A percentile compares a stretch with the other conserved stretches of the same genome.
Conservation (phyloP, 2,797 vertebrate species). For the Halcyon chelicuti region DNA sequence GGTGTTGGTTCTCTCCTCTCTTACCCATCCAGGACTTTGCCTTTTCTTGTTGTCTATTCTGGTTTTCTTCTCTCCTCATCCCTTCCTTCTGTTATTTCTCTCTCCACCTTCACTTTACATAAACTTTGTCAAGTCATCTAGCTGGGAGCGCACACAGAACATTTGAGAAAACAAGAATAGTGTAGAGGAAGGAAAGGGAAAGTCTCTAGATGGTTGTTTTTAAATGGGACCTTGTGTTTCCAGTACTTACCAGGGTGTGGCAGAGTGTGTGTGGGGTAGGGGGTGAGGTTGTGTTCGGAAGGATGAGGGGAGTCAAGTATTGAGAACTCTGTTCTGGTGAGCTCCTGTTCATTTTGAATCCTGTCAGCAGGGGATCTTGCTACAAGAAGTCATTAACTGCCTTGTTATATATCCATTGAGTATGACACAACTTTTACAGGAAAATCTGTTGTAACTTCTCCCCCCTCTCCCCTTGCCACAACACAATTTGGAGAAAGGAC, state of each 20-base stretch:
- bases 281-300: neutral
- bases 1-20: neutral
- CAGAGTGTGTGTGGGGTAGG: no score
- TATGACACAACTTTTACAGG: neutral
- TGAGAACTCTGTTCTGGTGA: neutral
- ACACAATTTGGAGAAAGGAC: slow-evolving; percentile 27
- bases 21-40: neutral
- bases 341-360: neutral
- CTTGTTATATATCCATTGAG: neutral
- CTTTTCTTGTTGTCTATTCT: neutral
- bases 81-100: neutral
- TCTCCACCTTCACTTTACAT: neutral
- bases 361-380: neutral
- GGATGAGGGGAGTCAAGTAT: neutral
- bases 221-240: neutral
- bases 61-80: neutral
- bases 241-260: neutral
- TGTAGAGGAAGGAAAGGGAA: neutral
- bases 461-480: neutral
- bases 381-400: neutral
- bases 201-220: neutral
- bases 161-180: neutral
- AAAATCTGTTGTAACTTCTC: slow-evolving; percentile 9
- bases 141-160: neutral
- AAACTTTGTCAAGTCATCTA: neutral